These are phyloP conservation scores for Nipponia nippon DNA, from an alignment of 2,113 vertebrate species.

Conservation along the genomic window DNA sequence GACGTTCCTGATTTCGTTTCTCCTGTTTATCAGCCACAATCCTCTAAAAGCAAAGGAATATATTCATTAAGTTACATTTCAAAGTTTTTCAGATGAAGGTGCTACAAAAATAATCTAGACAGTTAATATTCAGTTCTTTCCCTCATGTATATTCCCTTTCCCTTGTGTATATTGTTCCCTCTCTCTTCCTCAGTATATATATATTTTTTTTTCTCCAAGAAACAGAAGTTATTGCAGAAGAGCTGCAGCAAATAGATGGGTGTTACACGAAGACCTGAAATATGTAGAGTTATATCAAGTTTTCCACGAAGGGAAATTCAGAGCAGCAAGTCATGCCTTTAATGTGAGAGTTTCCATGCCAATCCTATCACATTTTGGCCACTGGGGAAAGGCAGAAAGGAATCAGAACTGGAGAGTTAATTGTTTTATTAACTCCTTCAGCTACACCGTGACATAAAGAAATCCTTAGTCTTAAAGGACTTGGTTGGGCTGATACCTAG, in stretches of 20 bases:
- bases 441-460: not conserved
- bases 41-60: constrained; percentile 79
- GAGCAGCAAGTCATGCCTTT: not conserved
- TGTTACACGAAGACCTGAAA: constrained; percentile 2
- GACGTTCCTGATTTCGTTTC: constrained; percentile 85
- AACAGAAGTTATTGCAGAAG: constrained; percentile 11
- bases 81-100: not conserved
- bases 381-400: not conserved
- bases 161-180: not conserved
- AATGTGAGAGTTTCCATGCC: not conserved
- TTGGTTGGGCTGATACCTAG: not conserved
- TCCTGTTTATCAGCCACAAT: constrained; percentile 94
- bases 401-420: not conserved
- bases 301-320: not conserved
- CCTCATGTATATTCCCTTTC: not conserved
- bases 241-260: not conserved
- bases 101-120: not conserved
- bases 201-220: not conserved
- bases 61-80: not conserved
- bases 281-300: not conserved
- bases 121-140: not conserved
- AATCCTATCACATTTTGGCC: not conserved
- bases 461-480: not conserved
- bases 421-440: not conserved
- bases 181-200: constrained; percentile 3